Percentiles rank a stretch among this genome's conserved stretches.
Evolutionary conservation across 64 coral and sea anemone genomes (phyloP).

Genomic region (Acropora yongei): DNA sequence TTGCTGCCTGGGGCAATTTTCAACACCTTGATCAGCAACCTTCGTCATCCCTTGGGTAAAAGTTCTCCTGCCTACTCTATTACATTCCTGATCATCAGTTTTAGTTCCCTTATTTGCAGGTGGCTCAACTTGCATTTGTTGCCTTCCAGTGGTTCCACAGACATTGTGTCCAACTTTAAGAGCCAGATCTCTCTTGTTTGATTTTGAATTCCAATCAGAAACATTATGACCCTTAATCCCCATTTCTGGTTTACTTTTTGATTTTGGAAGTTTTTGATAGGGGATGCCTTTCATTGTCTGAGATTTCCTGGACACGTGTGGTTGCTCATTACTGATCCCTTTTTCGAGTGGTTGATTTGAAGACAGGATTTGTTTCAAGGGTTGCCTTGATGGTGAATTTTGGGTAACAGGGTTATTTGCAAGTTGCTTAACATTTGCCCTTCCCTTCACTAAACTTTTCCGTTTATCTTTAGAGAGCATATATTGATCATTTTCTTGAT

Average conservation of each 20-base stretch:
- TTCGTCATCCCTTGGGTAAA: neutral
- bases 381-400: slow-evolving; percentile 57
- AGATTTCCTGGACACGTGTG: neutral
- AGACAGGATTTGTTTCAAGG: slow-evolving; percentile 45
- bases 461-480: neutral
- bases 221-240: neutral
- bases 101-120: neutral
- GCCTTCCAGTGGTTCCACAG: neutral
- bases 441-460: neutral
- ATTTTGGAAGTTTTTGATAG: neutral
- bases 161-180: neutral
- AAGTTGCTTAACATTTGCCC: neutral
- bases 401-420: neutral
- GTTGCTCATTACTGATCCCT: neutral
- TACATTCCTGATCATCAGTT: neutral
- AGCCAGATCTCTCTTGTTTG: neutral
- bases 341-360: neutral
- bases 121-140: neutral
- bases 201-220: neutral
- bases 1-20: neutral
- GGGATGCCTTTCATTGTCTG: neutral
- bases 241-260: neutral
- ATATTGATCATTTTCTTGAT: slow-evolving; percentile 44
- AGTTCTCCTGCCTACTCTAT: neutral
- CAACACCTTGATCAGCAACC: neutral